phyloP scores from a whole-genome alignment of 37 sponge, comb jelly and placozoan genomes.

The Haliclona indistincta region DNA sequence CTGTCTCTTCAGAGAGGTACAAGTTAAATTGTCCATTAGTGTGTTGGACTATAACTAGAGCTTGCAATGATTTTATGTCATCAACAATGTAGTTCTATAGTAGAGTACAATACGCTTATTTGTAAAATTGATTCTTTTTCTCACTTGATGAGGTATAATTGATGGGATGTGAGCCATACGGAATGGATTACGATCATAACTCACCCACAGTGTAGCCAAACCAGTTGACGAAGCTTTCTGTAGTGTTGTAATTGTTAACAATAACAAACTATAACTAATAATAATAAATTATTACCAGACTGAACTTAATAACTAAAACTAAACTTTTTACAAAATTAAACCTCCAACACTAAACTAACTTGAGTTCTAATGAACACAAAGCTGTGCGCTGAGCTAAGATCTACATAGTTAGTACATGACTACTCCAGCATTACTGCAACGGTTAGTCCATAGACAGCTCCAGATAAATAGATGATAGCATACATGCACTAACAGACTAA shows the following conservation, averaged over 20 bases:
- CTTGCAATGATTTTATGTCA: slow-evolving; percentile 42
- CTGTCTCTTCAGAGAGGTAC: slow-evolving; percentile 73
- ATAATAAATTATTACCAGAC: not conserved
- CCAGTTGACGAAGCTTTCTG: slow-evolving; percentile 12
- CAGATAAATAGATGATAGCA: too few species aligned
- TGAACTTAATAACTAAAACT: too few species aligned
- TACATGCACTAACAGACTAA: too few species aligned
- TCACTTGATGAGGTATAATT: slow-evolving; percentile 32
- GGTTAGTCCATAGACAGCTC: too few species aligned
- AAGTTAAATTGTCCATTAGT: slow-evolving; percentile 42
- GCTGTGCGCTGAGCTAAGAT: too few species aligned
- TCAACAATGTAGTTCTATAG: slow-evolving; percentile 50
- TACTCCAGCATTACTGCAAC: too few species aligned
- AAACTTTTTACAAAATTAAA: too few species aligned
- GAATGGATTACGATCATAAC: slow-evolving; percentile 43
- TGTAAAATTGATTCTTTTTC: not conserved
- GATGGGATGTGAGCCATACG: slow-evolving; percentile 35
- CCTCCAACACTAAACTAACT: too few species aligned
- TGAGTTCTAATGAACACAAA: too few species aligned
- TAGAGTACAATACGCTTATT: not conserved
- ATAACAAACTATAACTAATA: not conserved
- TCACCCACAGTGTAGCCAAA: slow-evolving; percentile 16
- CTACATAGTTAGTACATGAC: too few species aligned
- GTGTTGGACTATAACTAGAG: slow-evolving; percentile 65
- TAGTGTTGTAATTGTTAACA: not conserved